Conservation (phyloP, 2,797 vertebrate species). For the Falco naumanni region DNA sequence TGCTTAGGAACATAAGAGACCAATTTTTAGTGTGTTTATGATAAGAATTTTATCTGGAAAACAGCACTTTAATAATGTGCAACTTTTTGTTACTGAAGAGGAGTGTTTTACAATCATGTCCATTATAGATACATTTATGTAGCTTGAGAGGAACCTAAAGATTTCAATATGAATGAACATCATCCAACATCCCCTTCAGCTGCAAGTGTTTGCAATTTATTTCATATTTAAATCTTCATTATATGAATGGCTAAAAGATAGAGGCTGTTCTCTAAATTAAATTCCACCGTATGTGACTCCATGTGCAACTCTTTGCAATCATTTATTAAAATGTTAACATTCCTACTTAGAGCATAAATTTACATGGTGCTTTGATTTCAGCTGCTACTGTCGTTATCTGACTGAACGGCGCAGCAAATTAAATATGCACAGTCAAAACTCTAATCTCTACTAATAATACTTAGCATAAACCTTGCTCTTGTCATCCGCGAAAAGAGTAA, state of each 20-base stretch:
- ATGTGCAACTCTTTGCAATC: neutral
- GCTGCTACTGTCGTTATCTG: neutral
- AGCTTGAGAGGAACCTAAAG: neutral
- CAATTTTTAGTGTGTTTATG: neutral
- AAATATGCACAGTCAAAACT: neutral
- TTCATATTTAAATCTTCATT: conserved; percentile 49
- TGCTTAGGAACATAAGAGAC: neutral
- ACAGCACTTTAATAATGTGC: neutral
- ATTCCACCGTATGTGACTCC: neutral
- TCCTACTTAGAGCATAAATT: neutral
- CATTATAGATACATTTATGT: neutral
- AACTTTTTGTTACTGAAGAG: neutral
- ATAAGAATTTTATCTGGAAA: neutral
- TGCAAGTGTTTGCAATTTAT: conserved; percentile 37
- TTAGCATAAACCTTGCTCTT: neutral
- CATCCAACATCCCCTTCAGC: conserved; percentile 43
- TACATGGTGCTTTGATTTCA: neutral
- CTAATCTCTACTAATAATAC: neutral
- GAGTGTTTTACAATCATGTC: neutral
- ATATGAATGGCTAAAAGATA: neutral
- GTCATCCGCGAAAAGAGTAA: neutral
- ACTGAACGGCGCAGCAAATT: neutral
- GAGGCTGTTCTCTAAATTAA: neutral
- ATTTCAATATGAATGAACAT: conserved; percentile 40
- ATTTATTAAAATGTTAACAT: neutral